Evolutionary conservation across 92 coral and sea anemone species (phyloP).

Genomic region (Epizoanthus stellaris): DNA sequence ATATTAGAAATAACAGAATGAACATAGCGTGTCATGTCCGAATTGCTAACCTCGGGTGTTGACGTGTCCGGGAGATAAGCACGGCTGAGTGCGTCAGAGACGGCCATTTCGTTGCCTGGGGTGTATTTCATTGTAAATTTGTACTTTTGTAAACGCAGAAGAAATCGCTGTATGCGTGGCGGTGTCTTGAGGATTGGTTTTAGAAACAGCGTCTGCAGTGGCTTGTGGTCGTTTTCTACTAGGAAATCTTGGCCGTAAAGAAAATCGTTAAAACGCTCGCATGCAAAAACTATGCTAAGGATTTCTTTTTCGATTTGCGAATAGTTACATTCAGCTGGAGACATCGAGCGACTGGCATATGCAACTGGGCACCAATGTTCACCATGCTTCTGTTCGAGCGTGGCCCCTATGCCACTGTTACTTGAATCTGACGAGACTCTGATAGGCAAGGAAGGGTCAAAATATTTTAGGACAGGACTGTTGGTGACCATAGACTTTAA

Average conservation of each 20-base stretch:
- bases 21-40: background rate
- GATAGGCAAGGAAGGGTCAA: background rate
- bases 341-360: constrained; percentile 42
- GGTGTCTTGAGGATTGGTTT: no score
- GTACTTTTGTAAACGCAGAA: constrained; percentile 23
- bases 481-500: no score
- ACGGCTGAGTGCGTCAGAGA: background rate
- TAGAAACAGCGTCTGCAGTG: background rate
- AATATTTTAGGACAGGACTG: no score
- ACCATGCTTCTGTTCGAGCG: constrained; percentile 21
- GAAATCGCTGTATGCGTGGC: no score
- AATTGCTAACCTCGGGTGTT: constrained; percentile 14
- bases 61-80: background rate
- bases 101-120: background rate
- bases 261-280: constrained; percentile 40
- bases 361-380: constrained; percentile 45
- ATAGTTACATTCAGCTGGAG: constrained; percentile 49
- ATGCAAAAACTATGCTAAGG: constrained; percentile 40
- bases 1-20: background rate
- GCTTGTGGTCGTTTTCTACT: constrained; percentile 22
- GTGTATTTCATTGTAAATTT: background rate
- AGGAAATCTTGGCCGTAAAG: constrained; percentile 25
- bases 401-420: constrained; percentile 28
- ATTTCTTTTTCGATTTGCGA: constrained; percentile 51
- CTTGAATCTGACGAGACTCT: constrained; percentile 34